Conservation (phyloP, 2,113 vertebrate genomes). For the Capricornis sumatraensis region DNA sequence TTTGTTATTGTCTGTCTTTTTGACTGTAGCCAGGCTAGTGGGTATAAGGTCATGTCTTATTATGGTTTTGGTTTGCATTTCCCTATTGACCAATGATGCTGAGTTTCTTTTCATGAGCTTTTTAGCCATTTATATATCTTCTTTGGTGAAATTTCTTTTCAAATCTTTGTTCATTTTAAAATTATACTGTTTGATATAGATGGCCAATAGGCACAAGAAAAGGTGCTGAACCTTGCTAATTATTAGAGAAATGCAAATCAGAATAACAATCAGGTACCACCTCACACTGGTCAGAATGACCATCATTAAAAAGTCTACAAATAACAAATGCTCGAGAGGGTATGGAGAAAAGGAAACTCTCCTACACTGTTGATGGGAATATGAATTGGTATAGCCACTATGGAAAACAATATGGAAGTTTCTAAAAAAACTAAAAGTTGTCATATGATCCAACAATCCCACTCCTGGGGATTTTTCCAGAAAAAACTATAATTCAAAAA, state of each 20-base stretch:
- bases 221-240: not conserved
- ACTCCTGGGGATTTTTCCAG: not conserved
- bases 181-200: not conserved
- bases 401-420: not conserved
- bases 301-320: not conserved
- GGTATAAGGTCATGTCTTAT: not conserved
- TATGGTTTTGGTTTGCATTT: not conserved
- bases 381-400: not conserved
- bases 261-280: not conserved
- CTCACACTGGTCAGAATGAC: not conserved
- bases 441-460: not conserved
- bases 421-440: not conserved
- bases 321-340: not conserved
- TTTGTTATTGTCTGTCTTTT: not conserved
- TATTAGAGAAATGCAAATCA: not conserved
- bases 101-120: not conserved
- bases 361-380: not conserved
- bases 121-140: not conserved
- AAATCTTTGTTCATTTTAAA: not conserved
- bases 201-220: not conserved
- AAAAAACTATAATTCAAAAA: not conserved
- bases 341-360: not conserved
- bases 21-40: not conserved
- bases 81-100: not conserved
- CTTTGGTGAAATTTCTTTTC: not conserved